Evolutionary conservation across 2,797 vertebrate species (phyloP), one percentile per base, ranked within the genome.

Genomic region (Arrhamphus sclerolepis): DNA sequence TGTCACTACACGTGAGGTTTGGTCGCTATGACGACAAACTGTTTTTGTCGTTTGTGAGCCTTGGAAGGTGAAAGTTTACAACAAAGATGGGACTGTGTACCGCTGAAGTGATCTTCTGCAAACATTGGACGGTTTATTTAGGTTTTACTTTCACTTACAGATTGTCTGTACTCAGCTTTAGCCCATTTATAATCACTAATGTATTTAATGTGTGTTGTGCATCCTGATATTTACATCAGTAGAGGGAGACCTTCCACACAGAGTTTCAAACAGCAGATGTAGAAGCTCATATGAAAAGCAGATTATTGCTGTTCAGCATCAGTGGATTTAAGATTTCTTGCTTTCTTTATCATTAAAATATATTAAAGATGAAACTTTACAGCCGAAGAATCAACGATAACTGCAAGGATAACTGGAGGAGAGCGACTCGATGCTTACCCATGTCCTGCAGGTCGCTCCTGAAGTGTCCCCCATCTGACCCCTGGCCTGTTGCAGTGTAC

Each of bases 401-500:
- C 38, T 3, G 2, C 20, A 49, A 34, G 18, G 24, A 17, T 21
- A 34, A 19, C 31, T 10, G 17, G 11, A 24, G 13, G 26, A 3
- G 1, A n/a, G 11, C 1, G 5, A 9, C 3, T 20, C 17, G 22
- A 7, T 16, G 6, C 87, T 28, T 91, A 93, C 93, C 89, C 29
- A 81, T 70, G 58, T 92, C 89, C 0, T 91, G 89, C 42, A 90
- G 91, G 61, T 95, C 94, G 0, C 81, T 63, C 70, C 89, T 84
- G 0, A 87, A 78, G 0, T 87, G 81, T 1, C 86, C 22, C 0
- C 86, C 75, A 0, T 96, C 96, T 0, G 68, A 58, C 13, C 93
- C 90, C 0, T 92, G 87, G 3, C 90, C 88, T 0, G 91, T 48
- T 0, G 90, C 81, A 0, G 91, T 81, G 0, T 92, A 96, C 78